phyloP scores from a whole-genome alignment of 2,888 invertebrate genomes.

The Abrostola triplasia region DNA sequence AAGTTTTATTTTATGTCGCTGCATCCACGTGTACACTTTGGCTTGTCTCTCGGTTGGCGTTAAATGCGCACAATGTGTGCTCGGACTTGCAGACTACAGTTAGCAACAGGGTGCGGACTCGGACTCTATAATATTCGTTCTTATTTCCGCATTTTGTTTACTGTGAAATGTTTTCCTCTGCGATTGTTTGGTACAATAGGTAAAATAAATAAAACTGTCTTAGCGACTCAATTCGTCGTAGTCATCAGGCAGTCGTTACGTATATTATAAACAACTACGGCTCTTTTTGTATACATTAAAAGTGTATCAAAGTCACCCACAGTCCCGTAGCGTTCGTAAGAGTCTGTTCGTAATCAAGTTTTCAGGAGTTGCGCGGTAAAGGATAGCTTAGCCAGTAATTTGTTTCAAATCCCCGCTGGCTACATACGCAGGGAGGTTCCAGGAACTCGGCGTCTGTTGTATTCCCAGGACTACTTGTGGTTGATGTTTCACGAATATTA shows the following conservation, averaged over 20 bases:
- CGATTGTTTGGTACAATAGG: not conserved
- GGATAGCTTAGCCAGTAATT: conserved; percentile 62
- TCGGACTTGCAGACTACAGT: conserved; percentile 30
- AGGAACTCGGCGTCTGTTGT: conserved; percentile 42
- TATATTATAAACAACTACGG: conserved; percentile 14
- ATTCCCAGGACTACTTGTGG: conserved; percentile 49
- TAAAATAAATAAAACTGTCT: not conserved
- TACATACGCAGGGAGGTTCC: conserved; percentile 43
- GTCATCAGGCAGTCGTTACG: conserved; percentile 8
- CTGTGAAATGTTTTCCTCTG: conserved; percentile 35
- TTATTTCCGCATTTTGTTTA: conserved; percentile 42
- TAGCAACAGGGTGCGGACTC: conserved; percentile 42
- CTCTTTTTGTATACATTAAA: conserved; percentile 23
- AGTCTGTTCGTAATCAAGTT: conserved; percentile 59
- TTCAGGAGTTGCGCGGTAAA: conserved; percentile 58
- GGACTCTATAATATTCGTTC: conserved; percentile 38
- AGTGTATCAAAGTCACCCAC: conserved; percentile 19
- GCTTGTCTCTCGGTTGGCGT: conserved; percentile 53
- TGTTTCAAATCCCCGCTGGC: conserved; percentile 62
- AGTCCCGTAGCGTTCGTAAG: conserved; percentile 18
- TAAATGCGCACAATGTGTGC: conserved; percentile 60
- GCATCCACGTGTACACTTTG: conserved; percentile 67
- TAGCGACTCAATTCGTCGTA: not conserved
- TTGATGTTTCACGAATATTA: conserved; percentile 54
- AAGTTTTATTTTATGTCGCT: conserved; percentile 68